Conservation (phyloP, 1,140 invertebrate species). For the Tachypleus tridentatus region DNA sequence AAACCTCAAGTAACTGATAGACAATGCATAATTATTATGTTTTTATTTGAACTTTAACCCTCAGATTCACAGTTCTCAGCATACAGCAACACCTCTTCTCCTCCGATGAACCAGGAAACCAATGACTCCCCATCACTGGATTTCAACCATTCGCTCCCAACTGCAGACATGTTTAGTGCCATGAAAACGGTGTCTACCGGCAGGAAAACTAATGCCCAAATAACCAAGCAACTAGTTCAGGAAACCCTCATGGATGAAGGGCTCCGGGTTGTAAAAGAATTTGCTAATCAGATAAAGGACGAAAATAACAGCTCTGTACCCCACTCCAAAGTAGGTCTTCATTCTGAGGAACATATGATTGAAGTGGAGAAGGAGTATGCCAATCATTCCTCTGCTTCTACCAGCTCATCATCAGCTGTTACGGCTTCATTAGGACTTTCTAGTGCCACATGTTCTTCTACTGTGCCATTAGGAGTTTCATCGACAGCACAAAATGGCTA, state of each 20-base stretch:
- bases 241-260: constrained; percentile 34
- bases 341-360: no score
- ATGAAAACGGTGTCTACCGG: constrained; percentile 13
- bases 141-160: constrained; percentile 18
- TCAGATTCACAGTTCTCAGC: constrained; percentile 26
- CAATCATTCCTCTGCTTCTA: no score
- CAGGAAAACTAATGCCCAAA: constrained; percentile 25
- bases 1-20: no score
- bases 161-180: constrained; percentile 16
- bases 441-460: no score
- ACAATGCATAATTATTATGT: no score
- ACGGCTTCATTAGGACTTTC: no score
- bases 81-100: constrained; percentile 23
- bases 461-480: no score
- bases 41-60: neutral
- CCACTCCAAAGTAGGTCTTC: no score
- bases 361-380: no score
- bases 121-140: constrained; percentile 22
- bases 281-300: constrained; percentile 22
- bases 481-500: no score
- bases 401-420: no score
- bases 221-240: constrained; percentile 32
- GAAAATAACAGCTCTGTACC: constrained; percentile 16
- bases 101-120: constrained; percentile 20
- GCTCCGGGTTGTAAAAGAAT: constrained; percentile 31